Percentiles rank a stretch among this genome's conserved stretches.
Conservation (phyloP, 2,888 invertebrate species). For the Megamerina dolium region DNA sequence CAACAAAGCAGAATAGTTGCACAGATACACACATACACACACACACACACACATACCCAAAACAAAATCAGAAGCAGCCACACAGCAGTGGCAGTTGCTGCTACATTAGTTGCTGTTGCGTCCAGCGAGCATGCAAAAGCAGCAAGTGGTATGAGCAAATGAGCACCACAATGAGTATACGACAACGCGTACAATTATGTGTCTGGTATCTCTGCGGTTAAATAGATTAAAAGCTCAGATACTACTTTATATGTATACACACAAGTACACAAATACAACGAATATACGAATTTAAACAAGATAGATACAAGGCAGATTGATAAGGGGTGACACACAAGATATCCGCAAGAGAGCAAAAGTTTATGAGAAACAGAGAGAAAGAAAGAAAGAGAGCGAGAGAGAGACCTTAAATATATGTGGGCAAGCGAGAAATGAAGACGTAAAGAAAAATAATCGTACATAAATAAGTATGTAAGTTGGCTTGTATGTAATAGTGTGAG, state of each 20-base stretch:
- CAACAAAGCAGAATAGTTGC: background rate
- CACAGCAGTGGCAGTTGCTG: background rate
- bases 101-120: too few relatives aligned
- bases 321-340: conserved; percentile 3
- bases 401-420: conserved; percentile 4
- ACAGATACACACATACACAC: background rate
- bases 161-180: conserved; percentile 4
- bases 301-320: background rate
- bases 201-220: too few relatives aligned
- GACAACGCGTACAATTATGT: background rate
- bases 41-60: background rate
- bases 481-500: too few relatives aligned
- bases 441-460: too few relatives aligned
- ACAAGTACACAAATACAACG: background rate
- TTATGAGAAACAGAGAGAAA: background rate
- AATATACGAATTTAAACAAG: background rate
- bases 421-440: conserved; percentile 6
- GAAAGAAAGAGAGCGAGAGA: conserved; percentile 6
- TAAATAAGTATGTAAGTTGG: too few relatives aligned
- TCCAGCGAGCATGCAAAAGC: background rate
- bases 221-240: background rate
- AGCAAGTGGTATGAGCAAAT: conserved; percentile 6
- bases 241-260: background rate
- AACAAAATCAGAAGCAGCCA: background rate
- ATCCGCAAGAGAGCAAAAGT: background rate